Evolutionary conservation across 1,140 invertebrate species (phyloP).

Genomic region (Diuraphis noxia): DNA sequence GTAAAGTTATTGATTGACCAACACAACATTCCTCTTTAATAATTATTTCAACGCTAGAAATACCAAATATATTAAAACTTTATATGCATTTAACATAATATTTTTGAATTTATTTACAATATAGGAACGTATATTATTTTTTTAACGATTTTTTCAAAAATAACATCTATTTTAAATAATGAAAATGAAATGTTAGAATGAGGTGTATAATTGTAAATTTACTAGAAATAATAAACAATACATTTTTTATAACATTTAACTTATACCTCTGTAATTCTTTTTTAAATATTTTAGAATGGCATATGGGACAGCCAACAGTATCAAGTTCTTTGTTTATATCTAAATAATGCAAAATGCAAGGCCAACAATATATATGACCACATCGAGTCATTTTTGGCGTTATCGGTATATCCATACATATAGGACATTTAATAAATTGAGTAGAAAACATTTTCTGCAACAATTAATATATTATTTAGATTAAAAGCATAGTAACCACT

Average conservation of each 20-base stretch:
- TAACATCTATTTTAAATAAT: neutral
- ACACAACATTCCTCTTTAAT: constrained; percentile 63
- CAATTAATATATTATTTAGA: constrained; percentile 55
- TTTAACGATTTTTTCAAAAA: neutral
- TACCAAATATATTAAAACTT: constrained; percentile 4
- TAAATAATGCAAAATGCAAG: constrained; percentile 91
- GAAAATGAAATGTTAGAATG: neutral
- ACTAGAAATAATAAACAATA: neutral
- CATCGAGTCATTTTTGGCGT: constrained; percentile 91
- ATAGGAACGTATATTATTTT: neutral
- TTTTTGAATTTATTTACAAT: neutral
- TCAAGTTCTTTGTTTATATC: constrained; percentile 77
- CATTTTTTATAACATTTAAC: neutral
- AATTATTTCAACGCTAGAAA: constrained; percentile 60
- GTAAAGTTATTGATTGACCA: constrained; percentile 76
- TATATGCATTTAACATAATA: neutral
- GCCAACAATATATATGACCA: constrained; percentile 95
- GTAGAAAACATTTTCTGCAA: constrained; percentile 65
- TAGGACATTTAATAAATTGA: constrained; percentile 82
- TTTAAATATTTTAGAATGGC: constrained; percentile 76
- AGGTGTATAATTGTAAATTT: neutral
- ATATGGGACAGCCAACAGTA: constrained; percentile 81
- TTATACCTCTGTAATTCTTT: constrained; percentile 80
- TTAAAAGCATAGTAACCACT: neutral
- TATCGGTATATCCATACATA: constrained; percentile 81